Evolutionary conservation across 2,113 vertebrate genomes (phyloP), one percentile per base, ranked within the genome.

Genomic region (Trochalopteron elliotii): DNA sequence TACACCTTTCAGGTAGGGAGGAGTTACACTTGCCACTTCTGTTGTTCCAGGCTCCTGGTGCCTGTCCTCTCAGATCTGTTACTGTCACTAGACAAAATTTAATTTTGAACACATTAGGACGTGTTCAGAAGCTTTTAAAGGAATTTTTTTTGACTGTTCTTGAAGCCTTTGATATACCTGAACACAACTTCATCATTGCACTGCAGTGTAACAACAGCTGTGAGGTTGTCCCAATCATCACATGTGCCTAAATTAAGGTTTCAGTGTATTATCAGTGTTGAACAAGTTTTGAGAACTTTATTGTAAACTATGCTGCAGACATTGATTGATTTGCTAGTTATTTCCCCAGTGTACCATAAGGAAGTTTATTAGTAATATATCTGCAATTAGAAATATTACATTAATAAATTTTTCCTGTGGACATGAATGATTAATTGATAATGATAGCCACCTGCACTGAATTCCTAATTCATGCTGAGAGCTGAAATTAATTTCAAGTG

Each of bases 331-430:
- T 47, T 91, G 30, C 55, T 59, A 7, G 31, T n/a, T 93, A 53
- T 20, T 83, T 31, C 23, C 15, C 7, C 6, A 13, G 0, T 12
- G 40, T 49, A 1, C n/a, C 5, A 3, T n/a, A 23, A 69, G 18
- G 23, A n/a, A 6, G 9, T 12, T 8, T 78, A 44, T 78, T 44
- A 25, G 35, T 71, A 78, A 55, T 19, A 10, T 17, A 57, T 8
- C 5, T 4, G 21, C 39, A 49, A 6, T 67, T 81, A 39, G 39
- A 70, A 31, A 17, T 75, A 33, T 35, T 82, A 24, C 35, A 16
- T 52, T 30, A 70, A 52, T 85, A 44, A 61, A 19, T 13, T 70
- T 37, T 83, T 90, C 10, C 12, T 78, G 28, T 37, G 59, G 49
- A 37, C 12, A 7, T 40, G 25, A 93, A n/a, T 74, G 37, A 39